Evolutionary conservation across 2,888 invertebrate genomes (phyloP).

Genomic region (Drosophila kokeensis): DNA sequence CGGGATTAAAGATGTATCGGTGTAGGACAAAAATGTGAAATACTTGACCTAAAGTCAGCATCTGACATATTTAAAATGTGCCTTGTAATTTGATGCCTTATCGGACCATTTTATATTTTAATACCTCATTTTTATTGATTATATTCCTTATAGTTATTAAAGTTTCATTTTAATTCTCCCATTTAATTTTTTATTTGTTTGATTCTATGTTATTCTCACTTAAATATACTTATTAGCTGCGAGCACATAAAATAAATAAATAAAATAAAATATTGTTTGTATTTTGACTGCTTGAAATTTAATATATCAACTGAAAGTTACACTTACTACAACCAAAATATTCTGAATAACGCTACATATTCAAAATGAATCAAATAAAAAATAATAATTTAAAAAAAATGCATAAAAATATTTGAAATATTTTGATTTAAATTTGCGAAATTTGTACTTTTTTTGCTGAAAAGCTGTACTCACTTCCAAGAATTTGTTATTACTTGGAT

Average conservation of each 20-base stretch:
- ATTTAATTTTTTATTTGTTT: not conserved
- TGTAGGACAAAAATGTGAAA: not conserved
- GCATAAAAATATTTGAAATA: not conserved
- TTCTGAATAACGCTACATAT: not conserved
- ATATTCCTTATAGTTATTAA: not conserved
- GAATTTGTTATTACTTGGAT: conserved; percentile 1
- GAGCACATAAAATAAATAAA: not conserved
- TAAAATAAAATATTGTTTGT: not conserved
- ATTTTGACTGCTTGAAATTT: not conserved
- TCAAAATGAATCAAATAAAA: not conserved
- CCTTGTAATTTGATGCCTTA: not conserved
- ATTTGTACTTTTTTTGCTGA: not conserved
- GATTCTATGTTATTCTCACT: not conserved
- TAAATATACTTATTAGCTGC: not conserved
- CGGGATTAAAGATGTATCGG: not conserved
- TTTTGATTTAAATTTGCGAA: not conserved
- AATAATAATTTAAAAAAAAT: too few relatives aligned
- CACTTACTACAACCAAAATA: not conserved
- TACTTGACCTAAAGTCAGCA: not conserved
- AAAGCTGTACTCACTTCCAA: not conserved
- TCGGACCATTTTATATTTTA: not conserved
- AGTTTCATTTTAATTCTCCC: not conserved
- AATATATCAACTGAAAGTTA: not conserved
- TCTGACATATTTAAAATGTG: not conserved
- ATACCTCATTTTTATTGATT: not conserved